phyloP scores from a whole-genome alignment of 2,113 vertebrate genomes.

The Galbula dea region DNA sequence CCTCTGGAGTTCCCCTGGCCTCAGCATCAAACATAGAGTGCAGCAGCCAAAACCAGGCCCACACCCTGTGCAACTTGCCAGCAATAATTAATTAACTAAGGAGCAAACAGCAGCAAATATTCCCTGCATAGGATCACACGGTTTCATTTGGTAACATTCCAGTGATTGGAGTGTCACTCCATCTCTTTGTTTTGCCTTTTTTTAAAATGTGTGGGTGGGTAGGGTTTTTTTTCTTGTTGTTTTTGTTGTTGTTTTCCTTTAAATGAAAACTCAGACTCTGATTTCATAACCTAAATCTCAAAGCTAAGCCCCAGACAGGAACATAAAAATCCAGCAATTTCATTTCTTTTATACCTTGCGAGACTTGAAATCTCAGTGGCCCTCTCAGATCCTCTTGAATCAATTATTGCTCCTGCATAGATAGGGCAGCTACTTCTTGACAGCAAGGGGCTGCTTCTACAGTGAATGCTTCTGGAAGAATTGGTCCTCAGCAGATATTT shows the following conservation, averaged over 20 bases:
- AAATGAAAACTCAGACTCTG: not conserved
- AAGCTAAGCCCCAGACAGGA: not conserved
- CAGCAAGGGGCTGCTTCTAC: not conserved
- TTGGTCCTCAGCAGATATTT: not conserved
- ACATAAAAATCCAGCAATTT: not conserved
- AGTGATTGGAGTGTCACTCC: conserved; percentile 54
- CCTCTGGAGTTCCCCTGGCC: conserved; percentile 69
- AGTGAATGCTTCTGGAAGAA: not conserved
- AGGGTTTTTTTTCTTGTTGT: not conserved
- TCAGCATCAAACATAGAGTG: conserved; percentile 59
- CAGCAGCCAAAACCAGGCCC: conserved; percentile 64
- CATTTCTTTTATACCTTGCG: not conserved
- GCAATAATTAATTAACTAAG: conserved; percentile 65
- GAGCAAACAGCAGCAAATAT: conserved; percentile 65
- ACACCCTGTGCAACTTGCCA: conserved; percentile 61
- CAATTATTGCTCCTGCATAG: not conserved
- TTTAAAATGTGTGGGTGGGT: not conserved
- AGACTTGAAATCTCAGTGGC: not conserved
- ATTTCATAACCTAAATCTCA: conserved; percentile 28
- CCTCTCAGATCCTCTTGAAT: not conserved
- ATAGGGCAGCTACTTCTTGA: not conserved
- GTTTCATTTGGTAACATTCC: conserved; percentile 61
- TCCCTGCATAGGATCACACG: conserved; percentile 38
- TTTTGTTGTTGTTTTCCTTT: conserved; percentile 16
- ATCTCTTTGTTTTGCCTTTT: not conserved